These are phyloP conservation scores for Ernsta delagoae DNA, from an alignment of 2,888 invertebrate species.

Conservation along the genomic window DNA sequence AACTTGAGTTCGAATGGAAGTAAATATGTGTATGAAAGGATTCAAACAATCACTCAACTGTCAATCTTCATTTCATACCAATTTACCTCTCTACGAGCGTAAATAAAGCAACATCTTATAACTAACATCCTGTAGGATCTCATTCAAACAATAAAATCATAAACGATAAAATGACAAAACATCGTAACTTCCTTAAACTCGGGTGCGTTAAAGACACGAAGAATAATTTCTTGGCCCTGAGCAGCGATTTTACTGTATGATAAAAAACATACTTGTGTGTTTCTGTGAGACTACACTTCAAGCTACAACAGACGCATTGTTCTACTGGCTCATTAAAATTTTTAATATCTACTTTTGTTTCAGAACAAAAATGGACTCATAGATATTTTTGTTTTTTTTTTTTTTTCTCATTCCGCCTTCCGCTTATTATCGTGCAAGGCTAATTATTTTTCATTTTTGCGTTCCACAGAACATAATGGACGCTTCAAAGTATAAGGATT, in stretches of 20 bases:
- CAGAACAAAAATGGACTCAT: slow-evolving; percentile 28
- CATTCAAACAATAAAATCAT: neutral
- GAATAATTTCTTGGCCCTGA: slow-evolving; percentile 4
- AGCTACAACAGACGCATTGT: slow-evolving; percentile 22
- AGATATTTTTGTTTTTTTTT: slow-evolving; percentile 32
- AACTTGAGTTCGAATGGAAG: too few species aligned
- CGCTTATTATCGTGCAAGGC: slow-evolving; percentile 30
- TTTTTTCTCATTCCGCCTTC: slow-evolving; percentile 18
- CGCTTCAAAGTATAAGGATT: neutral
- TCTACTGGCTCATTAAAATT: slow-evolving; percentile 33
- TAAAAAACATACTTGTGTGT: slow-evolving; percentile 29
- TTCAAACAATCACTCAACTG: too few species aligned
- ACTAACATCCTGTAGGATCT: neutral
- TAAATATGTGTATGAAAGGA: too few species aligned
- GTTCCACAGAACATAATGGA: slow-evolving; percentile 20
- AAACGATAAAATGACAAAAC: neutral
- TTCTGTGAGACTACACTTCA: slow-evolving; percentile 20
- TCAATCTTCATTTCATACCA: neutral
- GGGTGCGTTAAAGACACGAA: slow-evolving; percentile 11
- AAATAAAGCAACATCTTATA: neutral
- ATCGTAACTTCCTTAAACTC: neutral
- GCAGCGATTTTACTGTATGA: slow-evolving; percentile 17
- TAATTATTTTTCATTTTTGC: slow-evolving; percentile 30
- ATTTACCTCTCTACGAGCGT: neutral
- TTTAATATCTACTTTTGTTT: slow-evolving; percentile 36